Evolutionary conservation across 1,140 invertebrate genomes (phyloP).

Genomic region (Caerostris extrusa): DNA sequence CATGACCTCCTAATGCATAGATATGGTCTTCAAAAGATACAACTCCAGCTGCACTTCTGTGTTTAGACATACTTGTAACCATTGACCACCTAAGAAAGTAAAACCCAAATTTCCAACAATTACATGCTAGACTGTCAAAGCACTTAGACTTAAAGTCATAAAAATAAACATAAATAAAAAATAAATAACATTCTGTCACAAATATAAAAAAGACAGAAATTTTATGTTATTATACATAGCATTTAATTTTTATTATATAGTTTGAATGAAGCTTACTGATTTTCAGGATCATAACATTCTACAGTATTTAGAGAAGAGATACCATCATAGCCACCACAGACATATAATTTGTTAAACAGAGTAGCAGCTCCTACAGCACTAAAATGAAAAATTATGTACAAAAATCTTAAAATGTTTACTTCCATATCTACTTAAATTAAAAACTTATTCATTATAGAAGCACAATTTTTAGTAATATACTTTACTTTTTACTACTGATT

Average conservation of each 20-base stretch:
- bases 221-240: slow-evolving; percentile 73
- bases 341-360: slow-evolving; percentile 89
- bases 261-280: slow-evolving; percentile 81
- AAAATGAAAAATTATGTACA: slow-evolving; percentile 51
- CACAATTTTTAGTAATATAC: too few species aligned
- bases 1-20: slow-evolving; percentile 92
- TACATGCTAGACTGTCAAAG: not conserved
- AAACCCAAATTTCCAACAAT: not conserved
- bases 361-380: slow-evolving; percentile 93
- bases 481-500: too few species aligned
- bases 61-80: slow-evolving; percentile 91
- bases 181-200: not conserved
- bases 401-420: too few species aligned
- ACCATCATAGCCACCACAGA: slow-evolving; percentile 95
- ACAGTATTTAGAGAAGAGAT: slow-evolving; percentile 92
- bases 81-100: slow-evolving; percentile 85
- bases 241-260: not conserved
- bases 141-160: not conserved
- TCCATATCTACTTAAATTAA: too few species aligned
- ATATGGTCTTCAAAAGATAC: slow-evolving; percentile 90
- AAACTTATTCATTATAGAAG: too few species aligned
- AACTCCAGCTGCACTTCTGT: slow-evolving; percentile 93
- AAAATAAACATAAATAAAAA: not conserved
- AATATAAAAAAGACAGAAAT: slow-evolving; percentile 21
- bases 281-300: slow-evolving; percentile 90